A percentile compares a stretch with the other conserved stretches of the same genome.
Conservation (phyloP, 1,140 invertebrate species). For the Magallana angulata region DNA sequence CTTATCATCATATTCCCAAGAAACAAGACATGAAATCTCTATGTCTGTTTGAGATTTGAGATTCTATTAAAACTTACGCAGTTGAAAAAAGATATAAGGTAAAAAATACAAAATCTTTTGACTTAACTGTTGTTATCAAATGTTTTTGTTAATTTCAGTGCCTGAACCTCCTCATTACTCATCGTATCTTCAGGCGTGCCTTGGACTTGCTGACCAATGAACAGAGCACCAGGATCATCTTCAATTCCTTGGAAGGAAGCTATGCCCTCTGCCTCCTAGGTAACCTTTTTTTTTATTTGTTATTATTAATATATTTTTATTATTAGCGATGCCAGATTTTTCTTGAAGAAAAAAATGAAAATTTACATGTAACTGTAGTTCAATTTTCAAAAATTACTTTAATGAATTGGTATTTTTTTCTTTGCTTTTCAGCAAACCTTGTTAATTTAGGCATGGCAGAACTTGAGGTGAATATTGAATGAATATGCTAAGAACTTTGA, state of each 20-base stretch:
- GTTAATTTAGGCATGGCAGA: slow-evolving; percentile 89
- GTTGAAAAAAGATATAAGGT: too few species aligned
- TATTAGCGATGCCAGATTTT: background rate
- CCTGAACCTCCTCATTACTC: slow-evolving; percentile 83
- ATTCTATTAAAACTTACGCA: too few species aligned
- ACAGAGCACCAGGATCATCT: slow-evolving; percentile 90
- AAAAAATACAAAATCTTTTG: background rate
- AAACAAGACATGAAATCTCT: too few species aligned
- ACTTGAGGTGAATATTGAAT: slow-evolving; percentile 80
- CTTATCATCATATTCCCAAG: too few species aligned
- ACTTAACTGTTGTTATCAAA: too few species aligned
- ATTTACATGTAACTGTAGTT: too few species aligned
- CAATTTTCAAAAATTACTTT: background rate
- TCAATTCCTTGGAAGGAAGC: slow-evolving; percentile 92
- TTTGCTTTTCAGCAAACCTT: slow-evolving; percentile 80
- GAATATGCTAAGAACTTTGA: too few species aligned
- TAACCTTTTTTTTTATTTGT: slow-evolving; percentile 70
- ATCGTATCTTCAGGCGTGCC: slow-evolving; percentile 87
- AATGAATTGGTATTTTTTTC: background rate
- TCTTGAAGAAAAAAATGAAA: too few species aligned
- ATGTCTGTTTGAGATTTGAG: too few species aligned
- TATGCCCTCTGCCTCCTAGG: slow-evolving; percentile 92
- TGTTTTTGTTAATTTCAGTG: slow-evolving; percentile 81
- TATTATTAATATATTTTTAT: background rate
- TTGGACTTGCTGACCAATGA: slow-evolving; percentile 88